These are phyloP conservation scores for Gymnothorax javanicus DNA, from an alignment of 2,797 vertebrate species.

Conservation along the genomic window DNA sequence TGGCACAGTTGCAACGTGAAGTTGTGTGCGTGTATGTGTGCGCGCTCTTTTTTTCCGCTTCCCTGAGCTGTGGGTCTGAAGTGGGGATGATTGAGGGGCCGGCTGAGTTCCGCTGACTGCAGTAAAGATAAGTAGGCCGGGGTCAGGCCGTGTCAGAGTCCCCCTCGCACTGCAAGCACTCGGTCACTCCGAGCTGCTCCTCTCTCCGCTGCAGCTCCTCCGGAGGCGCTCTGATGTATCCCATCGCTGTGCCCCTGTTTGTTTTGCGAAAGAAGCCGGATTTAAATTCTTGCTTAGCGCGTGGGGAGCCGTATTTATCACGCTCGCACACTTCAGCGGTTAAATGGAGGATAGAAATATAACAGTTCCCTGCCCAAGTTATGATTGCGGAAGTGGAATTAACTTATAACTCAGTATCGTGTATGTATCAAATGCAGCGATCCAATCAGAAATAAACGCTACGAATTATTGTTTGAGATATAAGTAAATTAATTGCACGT, in stretches of 20 bases:
- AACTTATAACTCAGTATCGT: neutral
- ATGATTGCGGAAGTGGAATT: neutral
- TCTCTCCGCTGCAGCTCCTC: neutral
- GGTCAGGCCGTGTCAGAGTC: neutral
- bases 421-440: no score
- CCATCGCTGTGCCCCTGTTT: neutral
- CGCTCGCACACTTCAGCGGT: neutral
- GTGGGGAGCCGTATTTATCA: neutral
- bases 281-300: neutral
- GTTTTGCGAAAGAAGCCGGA: neutral
- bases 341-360: neutral
- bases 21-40: neutral
- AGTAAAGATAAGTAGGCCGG: constrained; percentile 39
- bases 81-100: constrained; percentile 43
- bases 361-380: neutral
- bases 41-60: neutral
- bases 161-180: neutral
- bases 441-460: neutral
- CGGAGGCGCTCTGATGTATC: neutral
- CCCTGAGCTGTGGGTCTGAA: constrained; percentile 29
- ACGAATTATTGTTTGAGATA: neutral
- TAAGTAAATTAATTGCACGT: neutral
- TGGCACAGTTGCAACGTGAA: neutral
- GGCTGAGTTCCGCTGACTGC: constrained; percentile 54
- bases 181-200: neutral